Percentiles rank a stretch among this genome's conserved stretches.
Conservation (phyloP, 2,797 vertebrate genomes). For the Ataeniobius toweri region DNA sequence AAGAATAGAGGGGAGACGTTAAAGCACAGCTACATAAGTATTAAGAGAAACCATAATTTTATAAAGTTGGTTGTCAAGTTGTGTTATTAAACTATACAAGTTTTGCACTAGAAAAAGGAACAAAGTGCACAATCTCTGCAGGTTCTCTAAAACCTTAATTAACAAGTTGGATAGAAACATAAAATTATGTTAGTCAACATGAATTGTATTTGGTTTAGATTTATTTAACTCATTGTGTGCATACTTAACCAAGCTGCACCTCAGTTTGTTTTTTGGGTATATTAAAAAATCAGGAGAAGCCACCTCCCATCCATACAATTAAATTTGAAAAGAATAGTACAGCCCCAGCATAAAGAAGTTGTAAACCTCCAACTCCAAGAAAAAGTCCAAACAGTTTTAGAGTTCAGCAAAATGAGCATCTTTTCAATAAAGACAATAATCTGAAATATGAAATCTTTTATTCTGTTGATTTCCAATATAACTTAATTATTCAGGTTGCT, state of each 20-base stretch:
- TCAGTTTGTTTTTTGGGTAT: background rate
- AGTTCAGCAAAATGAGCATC: background rate
- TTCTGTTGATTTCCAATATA: background rate
- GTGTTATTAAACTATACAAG: background rate
- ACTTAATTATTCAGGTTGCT: background rate
- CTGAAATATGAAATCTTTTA: background rate
- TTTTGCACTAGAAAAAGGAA: background rate
- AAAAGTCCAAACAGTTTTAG: background rate
- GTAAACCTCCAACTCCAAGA: background rate
- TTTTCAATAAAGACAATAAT: background rate
- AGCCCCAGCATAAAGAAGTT: background rate
- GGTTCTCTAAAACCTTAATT: background rate
- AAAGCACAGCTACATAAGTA: background rate
- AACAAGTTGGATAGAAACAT: background rate
- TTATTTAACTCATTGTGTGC: background rate
- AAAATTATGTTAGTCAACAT: background rate
- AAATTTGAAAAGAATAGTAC: background rate
- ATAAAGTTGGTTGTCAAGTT: background rate
- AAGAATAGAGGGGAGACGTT: constrained; percentile 2
- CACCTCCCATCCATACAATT: background rate
- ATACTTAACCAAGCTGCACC: background rate
- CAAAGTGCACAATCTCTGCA: background rate
- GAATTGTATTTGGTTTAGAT: background rate
- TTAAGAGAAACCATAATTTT: background rate
- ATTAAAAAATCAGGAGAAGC: background rate